Percentiles rank a stretch among this genome's conserved stretches.
These are phyloP conservation scores for Polietes domitor DNA, from an alignment of 2,888 invertebrate genomes.

Conservation along the genomic window DNA sequence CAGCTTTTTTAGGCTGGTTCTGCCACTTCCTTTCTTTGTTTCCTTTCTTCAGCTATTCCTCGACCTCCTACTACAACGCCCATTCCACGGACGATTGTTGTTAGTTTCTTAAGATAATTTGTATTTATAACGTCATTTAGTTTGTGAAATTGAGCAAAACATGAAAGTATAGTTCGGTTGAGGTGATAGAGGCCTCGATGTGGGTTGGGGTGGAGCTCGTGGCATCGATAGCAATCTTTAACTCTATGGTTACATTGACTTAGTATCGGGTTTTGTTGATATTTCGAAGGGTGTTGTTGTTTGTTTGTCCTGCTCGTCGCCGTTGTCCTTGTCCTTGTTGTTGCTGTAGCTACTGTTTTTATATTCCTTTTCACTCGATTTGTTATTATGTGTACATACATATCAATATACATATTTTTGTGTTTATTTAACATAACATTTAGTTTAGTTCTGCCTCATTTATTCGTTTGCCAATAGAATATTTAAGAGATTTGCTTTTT, in stretches of 20 bases:
- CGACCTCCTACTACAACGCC: not conserved
- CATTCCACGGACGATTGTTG: slow-evolving; percentile 30
- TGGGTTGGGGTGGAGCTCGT: not conserved
- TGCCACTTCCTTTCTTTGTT: not conserved
- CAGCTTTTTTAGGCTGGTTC: not conserved
- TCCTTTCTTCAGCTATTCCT: not conserved
- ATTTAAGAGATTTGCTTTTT: slow-evolving; percentile 52
- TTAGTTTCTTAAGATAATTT: slow-evolving; percentile 71
- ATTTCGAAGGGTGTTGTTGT: not conserved
- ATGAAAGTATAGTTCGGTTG: slow-evolving; percentile 35
- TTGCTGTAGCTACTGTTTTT: slow-evolving; percentile 29
- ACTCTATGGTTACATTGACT: slow-evolving; percentile 28
- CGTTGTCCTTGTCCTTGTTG: not conserved
- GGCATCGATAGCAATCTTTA: slow-evolving; percentile 24
- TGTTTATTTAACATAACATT: slow-evolving; percentile 63
- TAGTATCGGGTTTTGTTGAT: not conserved
- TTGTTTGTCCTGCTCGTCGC: not conserved
- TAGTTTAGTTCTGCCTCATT: slow-evolving; percentile 65
- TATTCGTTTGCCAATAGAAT: slow-evolving; percentile 65
- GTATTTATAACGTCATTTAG: slow-evolving; percentile 78
- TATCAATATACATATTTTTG: slow-evolving; percentile 63
- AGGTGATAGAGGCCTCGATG: slow-evolving; percentile 7
- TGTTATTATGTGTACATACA: slow-evolving; percentile 63
- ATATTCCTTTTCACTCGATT: slow-evolving; percentile 62
- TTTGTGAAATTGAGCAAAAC: slow-evolving; percentile 76